Conservation (phyloP, 2,888 invertebrate genomes). For the Drosophila quinaria region DNA sequence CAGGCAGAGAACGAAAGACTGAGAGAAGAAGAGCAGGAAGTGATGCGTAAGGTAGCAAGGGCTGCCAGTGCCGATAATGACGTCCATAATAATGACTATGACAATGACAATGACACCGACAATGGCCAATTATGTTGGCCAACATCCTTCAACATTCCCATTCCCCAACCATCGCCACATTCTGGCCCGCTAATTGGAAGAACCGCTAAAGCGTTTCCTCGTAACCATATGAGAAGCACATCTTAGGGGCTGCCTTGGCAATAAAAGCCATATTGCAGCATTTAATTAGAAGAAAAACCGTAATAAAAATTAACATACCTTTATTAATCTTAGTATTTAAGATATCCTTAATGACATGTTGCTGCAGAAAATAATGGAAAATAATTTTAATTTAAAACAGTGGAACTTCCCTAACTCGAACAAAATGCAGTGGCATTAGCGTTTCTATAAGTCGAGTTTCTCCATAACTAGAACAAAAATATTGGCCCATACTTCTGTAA, state of each 20-base stretch:
- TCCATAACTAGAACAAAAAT: no score
- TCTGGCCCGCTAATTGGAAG: slow-evolving; percentile 43
- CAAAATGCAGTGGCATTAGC: no score
- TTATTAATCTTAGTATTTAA: background rate
- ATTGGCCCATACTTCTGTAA: no score
- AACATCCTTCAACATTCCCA: slow-evolving; percentile 15
- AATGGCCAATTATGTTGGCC: slow-evolving; percentile 59
- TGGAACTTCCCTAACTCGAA: no score
- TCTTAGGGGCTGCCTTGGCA: background rate
- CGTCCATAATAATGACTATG: slow-evolving; percentile 72
- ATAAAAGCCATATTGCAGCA: background rate
- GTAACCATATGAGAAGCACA: slow-evolving; percentile 2
- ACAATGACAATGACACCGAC: slow-evolving; percentile 76
- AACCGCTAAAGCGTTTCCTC: slow-evolving; percentile 42
- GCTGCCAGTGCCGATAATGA: slow-evolving; percentile 56
- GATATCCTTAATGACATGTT: background rate
- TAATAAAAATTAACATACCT: background rate
- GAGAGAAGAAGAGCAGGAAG: background rate
- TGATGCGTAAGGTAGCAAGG: background rate
- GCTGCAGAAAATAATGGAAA: background rate
- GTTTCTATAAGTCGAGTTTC: no score
- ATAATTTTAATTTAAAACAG: no score
- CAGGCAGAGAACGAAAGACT: slow-evolving; percentile 15
- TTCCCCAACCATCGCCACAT: background rate
- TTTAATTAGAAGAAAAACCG: background rate